phyloP scores from a whole-genome alignment of 2,113 vertebrate genomes.

The Ornithorhynchus anatinus region DNA sequence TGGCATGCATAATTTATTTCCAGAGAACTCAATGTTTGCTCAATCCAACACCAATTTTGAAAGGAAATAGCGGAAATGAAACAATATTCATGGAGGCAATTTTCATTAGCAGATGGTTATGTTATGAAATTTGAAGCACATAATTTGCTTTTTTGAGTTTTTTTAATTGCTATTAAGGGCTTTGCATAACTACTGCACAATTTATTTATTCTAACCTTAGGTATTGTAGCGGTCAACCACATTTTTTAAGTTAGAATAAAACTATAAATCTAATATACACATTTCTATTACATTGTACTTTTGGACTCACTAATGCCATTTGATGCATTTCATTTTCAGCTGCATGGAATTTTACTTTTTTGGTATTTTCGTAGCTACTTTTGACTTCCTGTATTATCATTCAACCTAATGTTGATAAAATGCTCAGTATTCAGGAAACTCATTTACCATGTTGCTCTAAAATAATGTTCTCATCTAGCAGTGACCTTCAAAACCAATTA shows the following conservation, averaged over 20 bases:
- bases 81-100: neutral
- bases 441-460: slow-evolving; percentile 40
- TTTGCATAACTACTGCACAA: neutral
- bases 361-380: slow-evolving; percentile 27
- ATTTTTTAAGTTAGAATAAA: neutral
- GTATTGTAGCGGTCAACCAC: neutral
- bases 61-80: slow-evolving; percentile 11
- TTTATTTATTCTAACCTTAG: neutral
- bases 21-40: neutral
- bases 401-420: slow-evolving; percentile 21
- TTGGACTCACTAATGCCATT: slow-evolving; percentile 14
- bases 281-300: slow-evolving; percentile 19
- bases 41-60: neutral
- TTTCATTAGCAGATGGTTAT: slow-evolving; percentile 3
- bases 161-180: neutral
- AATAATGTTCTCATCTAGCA: slow-evolving; percentile 54
- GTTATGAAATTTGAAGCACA: neutral
- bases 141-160: neutral
- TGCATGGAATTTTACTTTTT: slow-evolving; percentile 31
- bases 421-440: slow-evolving; percentile 37
- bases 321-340: slow-evolving; percentile 18
- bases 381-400: no score
- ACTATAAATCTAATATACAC: slow-evolving; percentile 7
- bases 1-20: neutral
- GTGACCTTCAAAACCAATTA: slow-evolving; percentile 25